phyloP scores from a whole-genome alignment of 2,888 invertebrate species.

The Pterostichus niger region DNA sequence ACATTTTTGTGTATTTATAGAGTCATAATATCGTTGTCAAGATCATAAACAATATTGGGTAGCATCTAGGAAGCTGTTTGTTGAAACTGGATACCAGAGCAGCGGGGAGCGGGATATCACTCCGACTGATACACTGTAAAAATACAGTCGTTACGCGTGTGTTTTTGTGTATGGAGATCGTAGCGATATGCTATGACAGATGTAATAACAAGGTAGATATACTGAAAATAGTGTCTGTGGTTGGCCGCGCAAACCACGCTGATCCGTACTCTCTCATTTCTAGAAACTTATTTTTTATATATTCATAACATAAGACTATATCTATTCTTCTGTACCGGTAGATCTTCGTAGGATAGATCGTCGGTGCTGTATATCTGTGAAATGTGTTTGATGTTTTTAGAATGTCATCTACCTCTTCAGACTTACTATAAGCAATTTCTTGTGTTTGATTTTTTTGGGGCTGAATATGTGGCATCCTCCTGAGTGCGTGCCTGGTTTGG shows the following conservation, averaged over 20 bases:
- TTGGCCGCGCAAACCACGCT: background rate
- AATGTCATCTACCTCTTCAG: too few relatives aligned
- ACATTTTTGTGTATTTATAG: slow-evolving; percentile 76
- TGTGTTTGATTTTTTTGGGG: too few relatives aligned
- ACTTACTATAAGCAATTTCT: too few relatives aligned
- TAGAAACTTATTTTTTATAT: background rate
- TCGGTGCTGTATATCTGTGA: too few relatives aligned
- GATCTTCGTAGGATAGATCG: too few relatives aligned
- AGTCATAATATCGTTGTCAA: slow-evolving; percentile 77
- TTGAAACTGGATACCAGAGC: slow-evolving; percentile 50
- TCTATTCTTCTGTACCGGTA: too few relatives aligned
- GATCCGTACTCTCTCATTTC: background rate
- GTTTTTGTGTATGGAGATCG: slow-evolving; percentile 38
- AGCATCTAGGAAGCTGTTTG: slow-evolving; percentile 73
- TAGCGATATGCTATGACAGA: slow-evolving; percentile 55
- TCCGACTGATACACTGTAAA: slow-evolving; percentile 45
- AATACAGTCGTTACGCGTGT: slow-evolving; percentile 57
- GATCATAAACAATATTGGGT: slow-evolving; percentile 75
- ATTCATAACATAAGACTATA: background rate
- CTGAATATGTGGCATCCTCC: background rate
- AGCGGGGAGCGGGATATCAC: slow-evolving; percentile 49
- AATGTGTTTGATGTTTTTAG: too few relatives aligned
- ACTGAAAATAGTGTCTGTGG: slow-evolving; percentile 55
- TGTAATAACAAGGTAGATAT: slow-evolving; percentile 66
- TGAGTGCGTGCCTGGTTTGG: background rate